Evolutionary conservation across 2,888 invertebrate species (phyloP), one percentile per base, ranked within the genome.

Genomic region (Leptopilina drosophilae): DNA sequence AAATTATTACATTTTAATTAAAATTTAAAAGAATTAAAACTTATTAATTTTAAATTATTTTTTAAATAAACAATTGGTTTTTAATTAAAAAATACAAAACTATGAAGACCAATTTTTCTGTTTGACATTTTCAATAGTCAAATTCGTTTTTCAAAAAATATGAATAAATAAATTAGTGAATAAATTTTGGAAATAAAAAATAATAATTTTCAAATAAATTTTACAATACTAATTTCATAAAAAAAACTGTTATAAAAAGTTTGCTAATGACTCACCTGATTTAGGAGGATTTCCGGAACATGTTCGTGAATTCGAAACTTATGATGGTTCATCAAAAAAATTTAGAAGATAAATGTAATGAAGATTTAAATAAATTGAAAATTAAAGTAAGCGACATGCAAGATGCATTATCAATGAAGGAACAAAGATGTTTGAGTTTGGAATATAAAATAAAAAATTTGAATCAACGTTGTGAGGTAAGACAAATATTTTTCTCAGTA

Each of bases 291-390:
- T 97, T 97, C 88, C 94, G 97, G 84, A 96, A 96, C 91, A 93
- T 97, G 5, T 97, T 96, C 87, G 96, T 96, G 1, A 96, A 96
- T 0, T 96, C 95, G 88, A 97, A 97, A 89, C 94, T 96, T 78
- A 92, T 97, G 69, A 97, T 97, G 91, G 94, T 94, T 85, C 97
- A 98, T 89, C 97, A 97, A 87, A 94, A 96, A 88, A 94, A 94
- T 84, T 94, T 96, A 87, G 96, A 96, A 87, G 96, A 96, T 89
- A 94, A 94, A 88, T 93, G 96, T 77, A 95, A 96, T 88, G 93
- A 95, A 77, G 98, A 98, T 91, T 95, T 96, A 77, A 95, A 97
- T 83, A 95, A 95, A 82, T 91, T 97, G 73, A 96, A 97, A 89
- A 92, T 97, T 81, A 95, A 95, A 82, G 95, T 96, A 86, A 97